Conservation (phyloP, 2,113 vertebrate species). For the Mesitornis unicolor region DNA sequence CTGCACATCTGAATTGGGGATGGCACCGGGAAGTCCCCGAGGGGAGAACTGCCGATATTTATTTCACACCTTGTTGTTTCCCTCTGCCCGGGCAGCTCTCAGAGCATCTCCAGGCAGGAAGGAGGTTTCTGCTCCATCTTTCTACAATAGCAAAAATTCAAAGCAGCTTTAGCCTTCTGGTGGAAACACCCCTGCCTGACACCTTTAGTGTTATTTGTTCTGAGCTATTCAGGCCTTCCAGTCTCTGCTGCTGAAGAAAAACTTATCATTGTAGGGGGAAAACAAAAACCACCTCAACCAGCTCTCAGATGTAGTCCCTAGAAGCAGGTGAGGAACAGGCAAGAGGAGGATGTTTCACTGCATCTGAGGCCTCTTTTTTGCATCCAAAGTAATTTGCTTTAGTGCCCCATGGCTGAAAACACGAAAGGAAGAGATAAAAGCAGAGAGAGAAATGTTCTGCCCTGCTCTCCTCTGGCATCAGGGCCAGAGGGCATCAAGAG, state of each 20-base stretch:
- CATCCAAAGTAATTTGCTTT: background rate
- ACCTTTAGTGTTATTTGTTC: rapidly evolving
- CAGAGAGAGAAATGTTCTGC: background rate
- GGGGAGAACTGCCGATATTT: background rate
- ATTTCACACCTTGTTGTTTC: background rate
- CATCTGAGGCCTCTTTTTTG: background rate
- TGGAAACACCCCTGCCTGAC: background rate
- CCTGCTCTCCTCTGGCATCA: rapidly evolving
- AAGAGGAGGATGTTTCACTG: background rate
- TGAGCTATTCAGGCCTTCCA: background rate
- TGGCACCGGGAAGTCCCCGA: rapidly evolving
- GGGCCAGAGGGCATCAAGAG: background rate
- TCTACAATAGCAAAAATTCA: background rate
- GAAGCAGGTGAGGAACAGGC: background rate
- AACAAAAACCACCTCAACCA: background rate
- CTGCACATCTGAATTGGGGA: background rate
- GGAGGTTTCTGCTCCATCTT: background rate
- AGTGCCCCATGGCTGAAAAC: rapidly evolving
- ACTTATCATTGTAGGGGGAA: background rate
- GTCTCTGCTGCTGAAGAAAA: background rate
- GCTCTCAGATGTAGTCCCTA: background rate
- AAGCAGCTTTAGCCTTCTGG: background rate
- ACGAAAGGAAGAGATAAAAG: background rate
- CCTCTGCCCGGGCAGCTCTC: background rate
- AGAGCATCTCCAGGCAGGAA: background rate